A percentile compares a stretch with the other conserved stretches of the same genome.
These are phyloP conservation scores for Eira barbara DNA, from an alignment of 2,113 vertebrate genomes.

Conservation along the genomic window DNA sequence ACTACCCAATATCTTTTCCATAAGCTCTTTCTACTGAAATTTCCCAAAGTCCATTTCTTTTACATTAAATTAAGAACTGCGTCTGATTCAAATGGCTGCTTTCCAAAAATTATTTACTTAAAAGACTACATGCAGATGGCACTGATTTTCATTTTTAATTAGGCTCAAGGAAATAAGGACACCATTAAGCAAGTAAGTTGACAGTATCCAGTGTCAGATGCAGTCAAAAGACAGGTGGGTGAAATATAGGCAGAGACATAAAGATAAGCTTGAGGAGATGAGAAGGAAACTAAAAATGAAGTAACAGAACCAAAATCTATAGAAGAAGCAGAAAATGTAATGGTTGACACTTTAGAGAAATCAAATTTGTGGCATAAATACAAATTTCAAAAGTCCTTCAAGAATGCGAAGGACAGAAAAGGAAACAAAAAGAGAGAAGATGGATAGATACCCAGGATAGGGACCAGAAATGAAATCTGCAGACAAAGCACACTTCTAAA, in stretches of 20 bases:
- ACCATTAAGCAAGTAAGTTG: background rate
- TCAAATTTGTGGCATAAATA: background rate
- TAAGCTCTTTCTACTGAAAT: background rate
- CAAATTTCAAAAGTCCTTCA: background rate
- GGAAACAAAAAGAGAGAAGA: background rate
- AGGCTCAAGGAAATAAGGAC: background rate
- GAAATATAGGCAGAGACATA: background rate
- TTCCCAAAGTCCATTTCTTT: background rate
- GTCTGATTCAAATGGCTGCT: background rate
- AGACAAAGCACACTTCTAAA: background rate
- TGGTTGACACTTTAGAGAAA: background rate
- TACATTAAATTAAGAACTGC: background rate
- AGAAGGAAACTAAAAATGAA: background rate
- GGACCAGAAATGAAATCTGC: background rate
- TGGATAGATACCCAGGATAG: background rate
- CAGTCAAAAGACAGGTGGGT: background rate
- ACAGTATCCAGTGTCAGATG: background rate
- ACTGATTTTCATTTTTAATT: background rate
- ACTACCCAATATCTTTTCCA: background rate
- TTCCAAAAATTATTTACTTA: background rate
- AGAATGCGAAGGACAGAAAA: background rate
- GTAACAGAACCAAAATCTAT: background rate
- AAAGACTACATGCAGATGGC: background rate
- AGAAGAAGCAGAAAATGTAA: background rate
- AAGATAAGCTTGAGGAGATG: background rate